These are phyloP conservation scores for Atta cephalotes DNA, from an alignment of 1,140 invertebrate genomes.

Conservation along the genomic window DNA sequence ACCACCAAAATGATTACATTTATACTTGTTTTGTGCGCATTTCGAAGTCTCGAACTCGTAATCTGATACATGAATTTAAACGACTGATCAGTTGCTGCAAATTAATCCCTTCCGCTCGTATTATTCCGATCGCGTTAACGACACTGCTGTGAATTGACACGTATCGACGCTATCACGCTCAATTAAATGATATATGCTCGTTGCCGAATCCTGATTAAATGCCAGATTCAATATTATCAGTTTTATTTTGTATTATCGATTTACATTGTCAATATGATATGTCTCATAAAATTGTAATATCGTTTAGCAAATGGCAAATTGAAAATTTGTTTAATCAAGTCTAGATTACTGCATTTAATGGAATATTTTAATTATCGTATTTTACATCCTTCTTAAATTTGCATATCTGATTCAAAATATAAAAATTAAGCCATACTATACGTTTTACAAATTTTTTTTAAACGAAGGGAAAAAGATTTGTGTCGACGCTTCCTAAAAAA, in stretches of 20 bases:
- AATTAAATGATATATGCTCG: slow-evolving; percentile 55
- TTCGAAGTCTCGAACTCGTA: slow-evolving; percentile 47
- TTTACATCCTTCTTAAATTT: neutral
- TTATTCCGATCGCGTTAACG: slow-evolving; percentile 55
- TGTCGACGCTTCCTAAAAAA: neutral
- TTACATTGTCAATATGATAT: neutral
- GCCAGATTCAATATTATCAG: slow-evolving; percentile 31
- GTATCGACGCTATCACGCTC: slow-evolving; percentile 50
- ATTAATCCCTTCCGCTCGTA: slow-evolving; percentile 52
- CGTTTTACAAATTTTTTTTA: neutral
- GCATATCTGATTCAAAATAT: neutral
- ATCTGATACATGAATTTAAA: slow-evolving; percentile 62
- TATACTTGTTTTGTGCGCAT: slow-evolving; percentile 43
- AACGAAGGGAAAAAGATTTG: neutral
- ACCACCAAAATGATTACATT: slow-evolving; percentile 25
- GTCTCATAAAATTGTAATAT: slow-evolving; percentile 28
- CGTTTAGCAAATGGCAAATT: slow-evolving; percentile 3
- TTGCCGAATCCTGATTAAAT: slow-evolving; percentile 42
- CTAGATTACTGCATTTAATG: neutral
- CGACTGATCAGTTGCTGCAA: slow-evolving; percentile 35
- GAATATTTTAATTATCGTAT: slow-evolving; percentile 1
- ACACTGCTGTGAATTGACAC: slow-evolving; percentile 55
- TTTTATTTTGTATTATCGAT: slow-evolving; percentile 39
- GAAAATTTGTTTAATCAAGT: neutral
- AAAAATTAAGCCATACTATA: neutral